These are phyloP conservation scores for Drosophila saltans DNA, from an alignment of 1,140 invertebrate species.

Conservation along the genomic window DNA sequence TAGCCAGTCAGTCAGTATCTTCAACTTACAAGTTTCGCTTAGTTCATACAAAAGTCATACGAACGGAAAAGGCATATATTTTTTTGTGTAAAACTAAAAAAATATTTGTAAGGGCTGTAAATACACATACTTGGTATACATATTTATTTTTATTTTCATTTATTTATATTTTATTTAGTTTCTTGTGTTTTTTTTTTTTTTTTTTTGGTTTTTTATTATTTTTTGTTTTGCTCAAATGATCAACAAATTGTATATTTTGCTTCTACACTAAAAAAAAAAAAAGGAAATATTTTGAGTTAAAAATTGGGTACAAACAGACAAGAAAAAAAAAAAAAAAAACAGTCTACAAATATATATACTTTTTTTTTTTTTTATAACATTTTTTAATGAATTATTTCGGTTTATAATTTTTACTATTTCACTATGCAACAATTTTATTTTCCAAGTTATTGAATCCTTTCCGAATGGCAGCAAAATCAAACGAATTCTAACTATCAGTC, in stretches of 20 bases:
- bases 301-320: conserved; percentile 15
- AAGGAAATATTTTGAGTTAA: conserved; percentile 26
- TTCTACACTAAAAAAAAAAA: conserved; percentile 26
- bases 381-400: conserved; percentile 3
- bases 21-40: conserved; percentile 75
- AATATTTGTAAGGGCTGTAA: conserved; percentile 13
- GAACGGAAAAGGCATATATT: conserved; percentile 67
- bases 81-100: conserved; percentile 36
- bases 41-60: conserved; percentile 27
- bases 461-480: too few relatives aligned
- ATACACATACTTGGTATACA: conserved; percentile 27
- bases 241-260: conserved; percentile 47
- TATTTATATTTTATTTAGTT: not conserved
- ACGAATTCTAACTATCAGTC: too few relatives aligned
- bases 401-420: conserved; percentile 9
- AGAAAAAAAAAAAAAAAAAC: conserved; percentile 4
- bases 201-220: not conserved
- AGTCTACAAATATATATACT: not conserved
- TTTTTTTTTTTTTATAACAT: conserved; percentile 1
- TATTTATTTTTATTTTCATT: conserved; percentile 21
- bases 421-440: conserved; percentile 4
- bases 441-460: not conserved
- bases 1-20: conserved; percentile 30
- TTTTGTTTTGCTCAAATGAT: not conserved
- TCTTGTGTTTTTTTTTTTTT: not conserved